Conservation (phyloP, 2,888 invertebrate genomes). For the Drosophila melanosoma region DNA sequence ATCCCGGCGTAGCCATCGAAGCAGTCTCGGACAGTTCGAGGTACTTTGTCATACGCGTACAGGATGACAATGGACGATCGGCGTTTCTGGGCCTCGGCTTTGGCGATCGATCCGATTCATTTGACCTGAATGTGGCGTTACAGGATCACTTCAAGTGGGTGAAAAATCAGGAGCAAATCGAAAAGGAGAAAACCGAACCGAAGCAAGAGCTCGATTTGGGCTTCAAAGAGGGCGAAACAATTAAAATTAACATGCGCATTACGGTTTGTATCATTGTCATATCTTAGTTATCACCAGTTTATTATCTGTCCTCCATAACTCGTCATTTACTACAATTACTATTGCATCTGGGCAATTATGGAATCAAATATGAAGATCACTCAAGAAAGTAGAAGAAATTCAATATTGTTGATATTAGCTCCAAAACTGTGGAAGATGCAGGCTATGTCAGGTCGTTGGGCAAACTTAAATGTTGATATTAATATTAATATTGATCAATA, state of each 20-base stretch:
- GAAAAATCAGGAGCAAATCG: conserved; percentile 92
- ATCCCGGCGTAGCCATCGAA: conserved; percentile 97
- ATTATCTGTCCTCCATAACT: neutral
- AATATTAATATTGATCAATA: neutral
- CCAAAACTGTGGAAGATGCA: neutral
- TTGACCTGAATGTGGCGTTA: conserved; percentile 98
- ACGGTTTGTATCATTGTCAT: conserved; percentile 86
- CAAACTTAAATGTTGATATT: neutral
- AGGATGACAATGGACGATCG: conserved; percentile 95
- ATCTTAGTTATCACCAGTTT: neutral
- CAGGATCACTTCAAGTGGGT: conserved; percentile 99
- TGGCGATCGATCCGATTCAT: conserved; percentile 98
- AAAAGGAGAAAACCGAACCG: conserved; percentile 91
- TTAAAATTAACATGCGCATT: conserved; percentile 99
- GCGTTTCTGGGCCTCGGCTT: conserved; percentile 99
- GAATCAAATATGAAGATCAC: neutral
- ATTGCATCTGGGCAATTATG: neutral
- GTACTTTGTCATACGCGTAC: conserved; percentile 97
- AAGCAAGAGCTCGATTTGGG: conserved; percentile 95
- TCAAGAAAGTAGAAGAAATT: neutral
- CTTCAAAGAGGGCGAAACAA: conserved; percentile 99
- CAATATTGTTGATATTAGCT: neutral
- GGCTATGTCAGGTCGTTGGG: neutral
- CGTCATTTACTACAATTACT: neutral
- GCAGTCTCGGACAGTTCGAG: conserved; percentile 98